A percentile compares a stretch with the other conserved stretches of the same genome.
Evolutionary conservation across 2,113 vertebrate genomes (phyloP).

Genomic region (Polypterus bichir): DNA sequence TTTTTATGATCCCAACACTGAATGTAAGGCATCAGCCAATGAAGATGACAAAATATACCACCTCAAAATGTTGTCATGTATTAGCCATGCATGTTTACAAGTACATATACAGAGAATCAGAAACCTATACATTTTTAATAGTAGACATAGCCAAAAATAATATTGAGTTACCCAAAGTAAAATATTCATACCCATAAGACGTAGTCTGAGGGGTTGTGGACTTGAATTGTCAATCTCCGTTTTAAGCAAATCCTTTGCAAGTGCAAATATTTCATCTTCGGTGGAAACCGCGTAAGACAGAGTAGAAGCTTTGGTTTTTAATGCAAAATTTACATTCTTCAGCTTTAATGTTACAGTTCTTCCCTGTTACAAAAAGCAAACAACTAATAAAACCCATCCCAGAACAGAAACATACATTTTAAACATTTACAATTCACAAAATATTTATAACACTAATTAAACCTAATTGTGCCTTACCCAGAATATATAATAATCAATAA

Average conservation of each 20-base stretch:
- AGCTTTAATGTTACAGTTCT: slow-evolving; percentile 88
- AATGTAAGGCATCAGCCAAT: no score
- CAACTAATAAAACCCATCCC: background rate
- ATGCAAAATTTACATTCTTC: slow-evolving; percentile 92
- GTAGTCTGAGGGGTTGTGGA: slow-evolving; percentile 73
- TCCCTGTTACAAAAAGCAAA: slow-evolving; percentile 46
- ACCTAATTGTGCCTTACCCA: no score
- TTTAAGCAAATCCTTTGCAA: slow-evolving; percentile 81
- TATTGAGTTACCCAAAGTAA: background rate
- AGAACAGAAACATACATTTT: background rate
- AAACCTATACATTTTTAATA: no score
- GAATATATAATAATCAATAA: no score
- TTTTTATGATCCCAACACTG: no score
- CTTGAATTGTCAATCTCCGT: slow-evolving; percentile 70
- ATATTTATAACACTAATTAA: no score
- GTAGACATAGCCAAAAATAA: no score
- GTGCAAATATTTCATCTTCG: slow-evolving; percentile 76
- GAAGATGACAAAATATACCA: no score
- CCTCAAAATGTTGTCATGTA: no score
- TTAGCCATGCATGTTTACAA: no score
- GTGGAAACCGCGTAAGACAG: slow-evolving; percentile 62
- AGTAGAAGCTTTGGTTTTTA: slow-evolving; percentile 76
- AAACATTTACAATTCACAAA: no score
- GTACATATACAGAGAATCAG: no score
- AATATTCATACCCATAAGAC: slow-evolving; percentile 82